A percentile compares a stretch with the other conserved stretches of the same genome.
phyloP scores from a whole-genome alignment of 2,797 vertebrate species.

The Rhinogobio ventralis region DNA sequence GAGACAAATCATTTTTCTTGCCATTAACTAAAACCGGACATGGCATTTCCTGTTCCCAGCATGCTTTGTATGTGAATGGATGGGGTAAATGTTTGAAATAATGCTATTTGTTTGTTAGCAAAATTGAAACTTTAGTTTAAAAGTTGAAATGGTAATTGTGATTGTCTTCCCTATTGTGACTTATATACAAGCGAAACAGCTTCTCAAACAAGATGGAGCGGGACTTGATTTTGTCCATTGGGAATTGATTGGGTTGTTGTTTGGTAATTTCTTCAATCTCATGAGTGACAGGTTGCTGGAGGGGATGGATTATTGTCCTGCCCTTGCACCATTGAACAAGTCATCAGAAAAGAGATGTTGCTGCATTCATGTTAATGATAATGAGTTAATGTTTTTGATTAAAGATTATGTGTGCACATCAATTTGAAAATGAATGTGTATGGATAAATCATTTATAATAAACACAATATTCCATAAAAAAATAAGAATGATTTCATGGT shows the following conservation, averaged over 20 bases:
- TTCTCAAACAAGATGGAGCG: background rate
- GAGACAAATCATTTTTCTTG: background rate
- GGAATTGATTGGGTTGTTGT: background rate
- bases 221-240: background rate
- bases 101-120: background rate
- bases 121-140: background rate
- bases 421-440: background rate
- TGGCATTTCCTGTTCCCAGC: background rate
- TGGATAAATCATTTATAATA: background rate
- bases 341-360: background rate
- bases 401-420: background rate
- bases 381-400: background rate
- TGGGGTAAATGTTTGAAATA: background rate
- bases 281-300: background rate
- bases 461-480: background rate
- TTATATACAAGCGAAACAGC: background rate
- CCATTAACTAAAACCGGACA: background rate
- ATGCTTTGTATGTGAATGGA: background rate
- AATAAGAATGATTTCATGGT: background rate
- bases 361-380: background rate
- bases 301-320: background rate
- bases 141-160: background rate
- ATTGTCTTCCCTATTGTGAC: background rate
- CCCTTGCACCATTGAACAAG: background rate
- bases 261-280: background rate